These are phyloP conservation scores for Himantopus leucocephalus DNA, from an alignment of 2,113 vertebrate genomes.

Conservation along the genomic window DNA sequence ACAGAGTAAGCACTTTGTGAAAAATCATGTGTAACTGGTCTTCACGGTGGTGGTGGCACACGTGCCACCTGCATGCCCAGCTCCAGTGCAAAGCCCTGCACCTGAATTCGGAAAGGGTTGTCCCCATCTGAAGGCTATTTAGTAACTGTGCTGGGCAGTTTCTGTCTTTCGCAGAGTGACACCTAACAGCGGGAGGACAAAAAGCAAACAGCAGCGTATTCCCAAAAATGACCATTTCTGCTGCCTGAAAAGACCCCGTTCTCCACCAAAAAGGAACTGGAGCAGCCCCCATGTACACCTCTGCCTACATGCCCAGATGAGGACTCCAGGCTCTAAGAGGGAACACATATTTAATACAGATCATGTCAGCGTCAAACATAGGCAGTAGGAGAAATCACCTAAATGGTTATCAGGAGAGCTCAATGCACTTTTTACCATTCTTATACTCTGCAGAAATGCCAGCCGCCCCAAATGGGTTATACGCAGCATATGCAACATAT, in stretches of 20 bases:
- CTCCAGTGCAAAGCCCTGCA: neutral
- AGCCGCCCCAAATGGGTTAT: neutral
- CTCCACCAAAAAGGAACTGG: too few species aligned
- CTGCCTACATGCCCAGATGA: fast-evolving
- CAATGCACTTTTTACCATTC: neutral
- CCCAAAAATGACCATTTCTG: neutral
- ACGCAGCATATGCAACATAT: neutral
- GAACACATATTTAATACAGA: neutral
- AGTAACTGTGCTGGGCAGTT: neutral
- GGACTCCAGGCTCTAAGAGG: neutral
- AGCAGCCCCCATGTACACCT: neutral
- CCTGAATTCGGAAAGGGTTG: neutral
- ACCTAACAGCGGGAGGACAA: neutral
- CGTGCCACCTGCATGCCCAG: neutral
- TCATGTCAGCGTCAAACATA: fast-evolving
- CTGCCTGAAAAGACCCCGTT: neutral
- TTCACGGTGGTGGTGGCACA: too few species aligned
- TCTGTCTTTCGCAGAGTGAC: neutral
- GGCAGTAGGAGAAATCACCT: neutral
- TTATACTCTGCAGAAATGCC: neutral
- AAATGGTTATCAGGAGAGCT: neutral
- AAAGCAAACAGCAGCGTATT: neutral
- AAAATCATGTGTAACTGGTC: fast-evolving
- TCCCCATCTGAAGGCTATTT: neutral
- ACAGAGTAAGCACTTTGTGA: neutral